Evolutionary conservation across 2,888 invertebrate genomes (phyloP).

Genomic region (Phortica magna): DNA sequence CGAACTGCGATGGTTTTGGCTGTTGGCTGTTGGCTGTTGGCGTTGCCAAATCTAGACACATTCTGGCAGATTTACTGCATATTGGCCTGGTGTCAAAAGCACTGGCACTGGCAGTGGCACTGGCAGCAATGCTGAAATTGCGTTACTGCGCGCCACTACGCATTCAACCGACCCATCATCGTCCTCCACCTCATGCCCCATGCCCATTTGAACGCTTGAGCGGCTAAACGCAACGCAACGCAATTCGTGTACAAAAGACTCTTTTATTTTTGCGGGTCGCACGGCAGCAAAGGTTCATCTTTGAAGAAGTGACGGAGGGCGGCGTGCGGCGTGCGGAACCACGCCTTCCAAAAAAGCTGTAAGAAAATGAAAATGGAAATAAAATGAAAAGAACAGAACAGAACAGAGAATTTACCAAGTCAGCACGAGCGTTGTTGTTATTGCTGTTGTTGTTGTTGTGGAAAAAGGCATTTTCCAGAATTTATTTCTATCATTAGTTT

Average conservation of each 20-base stretch:
- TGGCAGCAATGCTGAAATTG: constrained; percentile 4
- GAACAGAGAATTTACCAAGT: constrained; percentile 38
- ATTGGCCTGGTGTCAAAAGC: constrained; percentile 78
- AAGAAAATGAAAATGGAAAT: constrained; percentile 30
- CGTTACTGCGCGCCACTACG: constrained; percentile 3
- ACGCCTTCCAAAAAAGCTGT: background rate
- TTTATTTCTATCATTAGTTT: constrained; percentile 76
- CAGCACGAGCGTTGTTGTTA: background rate
- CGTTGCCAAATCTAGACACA: constrained; percentile 71
- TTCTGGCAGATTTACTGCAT: constrained; percentile 78
- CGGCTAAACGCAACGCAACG: constrained; percentile 32
- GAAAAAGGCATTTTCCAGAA: constrained; percentile 54
- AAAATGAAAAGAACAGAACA: background rate
- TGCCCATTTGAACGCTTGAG: constrained; percentile 21
- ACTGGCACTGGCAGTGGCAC: constrained; percentile 44
- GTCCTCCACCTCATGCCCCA: constrained; percentile 1
- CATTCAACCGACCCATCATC: background rate
- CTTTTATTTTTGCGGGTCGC: constrained; percentile 9
- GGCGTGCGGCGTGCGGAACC: constrained; percentile 34
- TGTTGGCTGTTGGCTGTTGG: constrained; percentile 45
- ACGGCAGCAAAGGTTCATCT: background rate
- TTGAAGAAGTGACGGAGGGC: constrained; percentile 17
- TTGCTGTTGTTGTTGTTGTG: constrained; percentile 39
- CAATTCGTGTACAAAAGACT: constrained; percentile 27
- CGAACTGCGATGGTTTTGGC: constrained; percentile 36